phyloP scores from a whole-genome alignment of 2,113 vertebrate species.

The Sorex fumeus region DNA sequence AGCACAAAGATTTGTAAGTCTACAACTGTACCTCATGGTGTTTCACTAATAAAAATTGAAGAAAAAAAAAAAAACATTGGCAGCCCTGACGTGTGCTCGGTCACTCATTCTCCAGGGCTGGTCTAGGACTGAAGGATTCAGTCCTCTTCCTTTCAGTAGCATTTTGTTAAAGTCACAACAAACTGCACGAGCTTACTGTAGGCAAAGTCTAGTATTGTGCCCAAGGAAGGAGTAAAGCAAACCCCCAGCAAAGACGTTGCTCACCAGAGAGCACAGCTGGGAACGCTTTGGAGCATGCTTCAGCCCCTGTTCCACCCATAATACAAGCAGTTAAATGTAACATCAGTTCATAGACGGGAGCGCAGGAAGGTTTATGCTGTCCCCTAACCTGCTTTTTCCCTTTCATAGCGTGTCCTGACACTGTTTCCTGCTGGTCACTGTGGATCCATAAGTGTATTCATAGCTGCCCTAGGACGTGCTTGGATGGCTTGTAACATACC shows the following conservation, averaged over 20 bases:
- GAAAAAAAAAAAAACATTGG: neutral
- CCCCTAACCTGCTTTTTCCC: slow-evolving; percentile 40
- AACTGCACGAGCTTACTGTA: neutral
- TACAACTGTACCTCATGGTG: too few relatives aligned
- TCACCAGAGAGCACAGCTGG: neutral
- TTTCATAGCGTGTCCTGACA: slow-evolving; percentile 32
- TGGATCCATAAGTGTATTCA: slow-evolving; percentile 39
- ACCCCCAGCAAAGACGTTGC: neutral
- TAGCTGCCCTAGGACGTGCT: neutral
- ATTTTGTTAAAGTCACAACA: neutral
- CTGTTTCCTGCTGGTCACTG: slow-evolving; percentile 45
- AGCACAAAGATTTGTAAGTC: too few relatives aligned
- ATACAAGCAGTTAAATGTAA: slow-evolving; percentile 25
- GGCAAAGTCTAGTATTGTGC: neutral
- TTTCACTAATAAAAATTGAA: too few relatives aligned
- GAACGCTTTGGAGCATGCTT: neutral
- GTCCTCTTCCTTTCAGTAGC: slow-evolving; percentile 16
- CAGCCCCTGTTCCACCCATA: slow-evolving; percentile 3
- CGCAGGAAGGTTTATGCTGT: neutral
- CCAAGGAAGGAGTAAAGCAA: neutral
- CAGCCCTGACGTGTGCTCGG: neutral
- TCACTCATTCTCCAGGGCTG: neutral
- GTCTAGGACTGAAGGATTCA: neutral
- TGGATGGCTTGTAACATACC: neutral
- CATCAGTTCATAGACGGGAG: neutral